Evolutionary conservation across 2,113 vertebrate species (phyloP).

Genomic region (Ophiodon elongatus): DNA sequence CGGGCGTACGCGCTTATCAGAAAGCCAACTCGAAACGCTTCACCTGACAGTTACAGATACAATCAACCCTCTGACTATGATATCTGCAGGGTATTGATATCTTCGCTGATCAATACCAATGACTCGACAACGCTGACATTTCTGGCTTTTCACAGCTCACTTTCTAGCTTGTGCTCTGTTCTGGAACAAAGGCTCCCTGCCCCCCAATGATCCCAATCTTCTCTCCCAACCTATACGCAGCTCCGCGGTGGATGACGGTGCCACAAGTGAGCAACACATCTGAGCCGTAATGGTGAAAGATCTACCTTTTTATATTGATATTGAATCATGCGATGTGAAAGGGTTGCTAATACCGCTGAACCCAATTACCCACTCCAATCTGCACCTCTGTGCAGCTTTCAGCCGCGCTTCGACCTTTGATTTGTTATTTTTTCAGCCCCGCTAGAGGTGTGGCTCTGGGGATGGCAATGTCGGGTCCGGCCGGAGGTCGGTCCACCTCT

Average conservation of each 20-base stretch:
- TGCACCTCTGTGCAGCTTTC: not conserved
- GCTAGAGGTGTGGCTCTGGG: not conserved
- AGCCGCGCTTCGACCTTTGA: not conserved
- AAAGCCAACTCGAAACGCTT: not conserved
- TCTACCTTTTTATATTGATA: not conserved
- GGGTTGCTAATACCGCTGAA: not conserved
- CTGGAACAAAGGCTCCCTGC: constrained; percentile 21
- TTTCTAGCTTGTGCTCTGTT: constrained; percentile 5
- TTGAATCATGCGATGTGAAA: not conserved
- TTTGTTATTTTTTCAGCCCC: not conserved
- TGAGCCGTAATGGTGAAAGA: not conserved
- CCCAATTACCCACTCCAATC: not conserved
- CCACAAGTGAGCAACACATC: not conserved
- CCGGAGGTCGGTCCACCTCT: not conserved
- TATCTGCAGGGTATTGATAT: constrained; percentile 30
- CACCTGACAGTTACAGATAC: constrained; percentile 7
- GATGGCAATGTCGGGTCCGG: not conserved
- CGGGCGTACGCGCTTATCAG: not conserved
- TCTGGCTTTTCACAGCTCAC: constrained; percentile 16
- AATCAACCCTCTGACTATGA: constrained; percentile 24
- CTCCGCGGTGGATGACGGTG: not conserved
- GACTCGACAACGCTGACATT: constrained; percentile 7
- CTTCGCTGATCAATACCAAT: constrained; percentile 26
- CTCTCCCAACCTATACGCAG: not conserved
- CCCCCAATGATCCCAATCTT: constrained; percentile 17